phyloP scores from a whole-genome alignment of 1,140 invertebrate genomes.

The Zelostemma sp. region DNA sequence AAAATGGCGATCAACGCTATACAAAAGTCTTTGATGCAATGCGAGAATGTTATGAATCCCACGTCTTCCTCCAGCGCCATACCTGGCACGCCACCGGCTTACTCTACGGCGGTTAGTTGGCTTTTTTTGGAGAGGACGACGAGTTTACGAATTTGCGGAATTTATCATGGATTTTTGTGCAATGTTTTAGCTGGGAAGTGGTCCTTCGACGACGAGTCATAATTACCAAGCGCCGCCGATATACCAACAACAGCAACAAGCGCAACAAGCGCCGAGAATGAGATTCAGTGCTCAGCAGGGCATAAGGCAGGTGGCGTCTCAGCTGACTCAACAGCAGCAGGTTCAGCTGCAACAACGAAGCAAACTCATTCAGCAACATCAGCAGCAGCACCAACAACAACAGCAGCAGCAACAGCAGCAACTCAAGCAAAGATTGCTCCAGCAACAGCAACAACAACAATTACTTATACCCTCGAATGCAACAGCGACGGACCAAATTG shows the following conservation, averaged over 20 bases:
- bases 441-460: conserved; percentile 81
- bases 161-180: too few species aligned
- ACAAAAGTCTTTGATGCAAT: conserved; percentile 90
- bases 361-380: conserved; percentile 56
- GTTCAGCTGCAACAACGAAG: conserved; percentile 64
- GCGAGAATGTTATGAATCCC: conserved; percentile 77
- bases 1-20: conserved; percentile 91
- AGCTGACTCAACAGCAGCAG: conserved; percentile 63
- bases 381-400: too few species aligned
- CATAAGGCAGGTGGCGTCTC: conserved; percentile 54
- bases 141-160: too few species aligned
- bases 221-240: conserved; percentile 70
- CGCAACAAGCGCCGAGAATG: conserved; percentile 61
- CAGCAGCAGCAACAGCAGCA: conserved; percentile 68
- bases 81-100: conserved; percentile 75
- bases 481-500: conserved; percentile 74
- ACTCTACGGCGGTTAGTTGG: conserved; percentile 75
- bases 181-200: conserved; percentile 58
- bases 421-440: conserved; percentile 73
- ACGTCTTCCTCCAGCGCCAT: conserved; percentile 75
- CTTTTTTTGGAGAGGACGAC: not conserved
- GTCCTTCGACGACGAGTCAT: conserved; percentile 64
- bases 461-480: conserved; percentile 77
- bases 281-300: conserved; percentile 61
- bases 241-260: conserved; percentile 60